Percentiles rank a stretch among this genome's conserved stretches.
phyloP scores from a whole-genome alignment of 64 coral and sea anemone genomes.

The Montipora foliosa region DNA sequence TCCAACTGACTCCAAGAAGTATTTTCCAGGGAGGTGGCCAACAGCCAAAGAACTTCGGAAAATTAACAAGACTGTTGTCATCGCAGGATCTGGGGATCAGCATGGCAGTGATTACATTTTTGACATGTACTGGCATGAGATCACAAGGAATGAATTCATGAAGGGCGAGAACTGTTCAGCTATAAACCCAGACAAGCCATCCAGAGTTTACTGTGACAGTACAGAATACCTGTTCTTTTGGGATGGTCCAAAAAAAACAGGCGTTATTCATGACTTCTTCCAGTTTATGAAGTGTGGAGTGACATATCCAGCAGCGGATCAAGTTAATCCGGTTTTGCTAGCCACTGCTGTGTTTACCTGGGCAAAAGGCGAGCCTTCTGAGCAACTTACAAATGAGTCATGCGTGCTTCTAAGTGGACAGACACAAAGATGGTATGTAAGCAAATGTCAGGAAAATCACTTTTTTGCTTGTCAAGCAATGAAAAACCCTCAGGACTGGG shows the following conservation, averaged over 20 bases:
- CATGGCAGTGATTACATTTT: constrained; percentile 85
- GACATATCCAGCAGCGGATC: constrained; percentile 81
- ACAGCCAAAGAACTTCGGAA: constrained; percentile 70
- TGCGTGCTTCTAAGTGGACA: constrained; percentile 64
- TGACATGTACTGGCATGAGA: constrained; percentile 65
- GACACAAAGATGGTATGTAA: constrained; percentile 78
- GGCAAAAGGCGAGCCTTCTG: constrained; percentile 71
- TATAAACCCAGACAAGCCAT: constrained; percentile 37
- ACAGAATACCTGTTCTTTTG: constrained; percentile 89
- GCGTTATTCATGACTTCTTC: constrained; percentile 70
- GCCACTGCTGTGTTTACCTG: constrained; percentile 87
- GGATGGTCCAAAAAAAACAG: constrained; percentile 85
- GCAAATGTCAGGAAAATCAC: constrained; percentile 50
- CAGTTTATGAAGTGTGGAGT: constrained; percentile 86
- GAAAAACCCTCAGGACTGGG: constrained; percentile 9
- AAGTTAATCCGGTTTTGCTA: constrained; percentile 83
- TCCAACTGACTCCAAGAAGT: constrained; percentile 64
- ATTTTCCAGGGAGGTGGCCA: constrained; percentile 85
- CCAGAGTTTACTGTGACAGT: constrained; percentile 85
- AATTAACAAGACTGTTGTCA: constrained; percentile 75
- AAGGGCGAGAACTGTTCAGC: constrained; percentile 57
- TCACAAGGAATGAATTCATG: constrained; percentile 64
- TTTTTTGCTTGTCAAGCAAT: constrained; percentile 74
- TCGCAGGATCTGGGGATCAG: constrained; percentile 58
- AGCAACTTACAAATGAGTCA: constrained; percentile 46